Evolutionary conservation across 2,888 invertebrate species (phyloP).

Genomic region (Caenorhabditis imperialis): DNA sequence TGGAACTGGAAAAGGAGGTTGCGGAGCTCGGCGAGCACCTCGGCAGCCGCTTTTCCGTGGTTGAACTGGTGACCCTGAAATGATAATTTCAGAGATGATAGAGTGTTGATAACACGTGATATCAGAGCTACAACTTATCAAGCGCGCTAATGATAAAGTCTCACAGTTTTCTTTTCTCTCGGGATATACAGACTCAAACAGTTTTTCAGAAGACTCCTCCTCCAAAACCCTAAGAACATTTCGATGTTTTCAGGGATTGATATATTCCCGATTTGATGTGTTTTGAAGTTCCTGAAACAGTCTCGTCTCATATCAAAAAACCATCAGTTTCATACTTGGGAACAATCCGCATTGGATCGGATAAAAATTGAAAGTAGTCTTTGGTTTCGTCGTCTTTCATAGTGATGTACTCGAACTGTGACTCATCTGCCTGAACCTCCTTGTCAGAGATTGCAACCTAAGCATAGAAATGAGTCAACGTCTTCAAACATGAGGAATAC

Average conservation of each 20-base stretch:
- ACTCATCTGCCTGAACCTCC: constrained; percentile 3
- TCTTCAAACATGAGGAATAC: constrained; percentile 6
- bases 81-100: too few species aligned
- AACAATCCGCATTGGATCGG: constrained; percentile 21
- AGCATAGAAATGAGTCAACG: background rate
- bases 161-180: constrained; percentile 4
- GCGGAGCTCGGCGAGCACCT: constrained; percentile 24
- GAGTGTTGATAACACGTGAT: too few species aligned
- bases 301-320: background rate
- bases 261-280: constrained; percentile 13
- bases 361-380: constrained; percentile 28
- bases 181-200: constrained; percentile 15
- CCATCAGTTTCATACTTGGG: constrained; percentile 22
- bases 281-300: constrained; percentile 19
- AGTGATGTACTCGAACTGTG: constrained; percentile 20
- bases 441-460: constrained; percentile 16
- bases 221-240: constrained; percentile 21
- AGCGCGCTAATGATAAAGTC: too few species aligned
- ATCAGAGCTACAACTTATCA: too few species aligned
- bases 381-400: constrained; percentile 11
- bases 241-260: constrained; percentile 16
- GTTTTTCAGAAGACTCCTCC: background rate
- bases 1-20: constrained; percentile 23
- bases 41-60: constrained; percentile 18
- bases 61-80: constrained; percentile 16